Evolutionary conservation across 2,888 invertebrate species (phyloP).

Genomic region (Serripes groenlandicus): DNA sequence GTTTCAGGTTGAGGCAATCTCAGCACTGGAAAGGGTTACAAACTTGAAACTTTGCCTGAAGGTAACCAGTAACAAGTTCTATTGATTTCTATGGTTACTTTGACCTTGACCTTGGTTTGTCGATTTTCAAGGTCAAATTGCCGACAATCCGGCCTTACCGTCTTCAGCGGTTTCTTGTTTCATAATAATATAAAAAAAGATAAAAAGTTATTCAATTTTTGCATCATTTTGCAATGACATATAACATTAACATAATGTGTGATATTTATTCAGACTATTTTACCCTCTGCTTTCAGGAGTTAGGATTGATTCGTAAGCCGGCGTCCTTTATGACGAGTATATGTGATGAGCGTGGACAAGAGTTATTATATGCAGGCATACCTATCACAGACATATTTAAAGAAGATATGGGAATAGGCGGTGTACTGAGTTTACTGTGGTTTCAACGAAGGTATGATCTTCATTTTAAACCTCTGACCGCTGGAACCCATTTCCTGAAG

Average conservation of each 20-base stretch:
- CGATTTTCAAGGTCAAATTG: no score
- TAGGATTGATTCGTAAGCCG: slow-evolving; percentile 99
- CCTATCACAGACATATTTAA: slow-evolving; percentile 93
- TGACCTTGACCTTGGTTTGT: no score
- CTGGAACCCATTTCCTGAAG: no score
- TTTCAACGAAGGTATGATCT: slow-evolving; percentile 92
- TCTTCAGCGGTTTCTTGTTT: no score
- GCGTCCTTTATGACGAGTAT: slow-evolving; percentile 99
- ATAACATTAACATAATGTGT: background rate
- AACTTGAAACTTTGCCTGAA: no score
- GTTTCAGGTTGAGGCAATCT: no score
- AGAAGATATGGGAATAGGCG: slow-evolving; percentile 98
- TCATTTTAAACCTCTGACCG: background rate
- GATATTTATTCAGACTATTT: background rate
- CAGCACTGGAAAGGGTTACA: no score
- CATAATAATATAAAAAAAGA: background rate
- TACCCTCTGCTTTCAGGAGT: slow-evolving; percentile 89
- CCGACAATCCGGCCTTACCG: no score
- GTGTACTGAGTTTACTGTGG: slow-evolving; percentile 98
- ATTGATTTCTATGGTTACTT: no score
- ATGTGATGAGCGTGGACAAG: slow-evolving; percentile 99
- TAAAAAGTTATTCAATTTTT: background rate
- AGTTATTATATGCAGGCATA: slow-evolving; percentile 98
- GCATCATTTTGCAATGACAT: background rate
- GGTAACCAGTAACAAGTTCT: no score